A percentile compares a stretch with the other conserved stretches of the same genome.
phyloP scores from a whole-genome alignment of 2,797 vertebrate genomes.

The Benthosema pterotum region DNA sequence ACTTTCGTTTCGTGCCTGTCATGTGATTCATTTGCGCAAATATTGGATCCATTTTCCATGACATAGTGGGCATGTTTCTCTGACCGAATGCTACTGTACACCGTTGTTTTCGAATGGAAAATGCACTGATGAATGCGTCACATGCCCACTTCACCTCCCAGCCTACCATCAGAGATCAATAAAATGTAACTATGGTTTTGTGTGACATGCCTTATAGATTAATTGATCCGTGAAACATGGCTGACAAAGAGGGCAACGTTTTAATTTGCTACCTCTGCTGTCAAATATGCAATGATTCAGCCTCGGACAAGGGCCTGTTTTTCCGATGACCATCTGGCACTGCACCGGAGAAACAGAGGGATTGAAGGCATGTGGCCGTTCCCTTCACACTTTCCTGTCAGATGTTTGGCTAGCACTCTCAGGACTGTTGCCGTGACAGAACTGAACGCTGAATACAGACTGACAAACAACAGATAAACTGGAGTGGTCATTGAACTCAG shows the following conservation, averaged over 20 bases:
- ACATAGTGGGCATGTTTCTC: not conserved
- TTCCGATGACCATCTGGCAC: not conserved
- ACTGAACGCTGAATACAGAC: too few relatives aligned
- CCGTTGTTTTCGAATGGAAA: not conserved
- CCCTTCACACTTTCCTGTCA: conserved; percentile 21
- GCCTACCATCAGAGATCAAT: conserved; percentile 18
- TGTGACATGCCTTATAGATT: conserved; percentile 32
- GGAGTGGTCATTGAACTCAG: conserved; percentile 38
- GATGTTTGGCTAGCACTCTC: conserved; percentile 6
- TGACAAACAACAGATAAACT: conserved; percentile 37
- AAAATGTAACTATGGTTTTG: conserved; percentile 24
- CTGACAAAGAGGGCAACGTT: not conserved
- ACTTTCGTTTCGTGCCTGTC: too few relatives aligned
- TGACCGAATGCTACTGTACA: too few relatives aligned
- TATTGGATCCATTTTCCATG: not conserved
- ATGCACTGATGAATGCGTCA: not conserved
- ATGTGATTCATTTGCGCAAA: too few relatives aligned
- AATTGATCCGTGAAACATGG: conserved; percentile 47
- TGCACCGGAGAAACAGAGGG: not conserved
- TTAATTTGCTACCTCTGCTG: not conserved
- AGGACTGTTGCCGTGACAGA: conserved; percentile 15
- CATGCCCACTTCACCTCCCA: not conserved
- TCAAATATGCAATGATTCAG: not conserved
- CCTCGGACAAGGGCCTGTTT: conserved; percentile 14
- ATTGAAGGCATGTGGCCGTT: conserved; percentile 22